Base-by-base conservation (phyloP, 37 sponge, comb jelly and placozoan genomes). In the Agelas oroides region DNA sequence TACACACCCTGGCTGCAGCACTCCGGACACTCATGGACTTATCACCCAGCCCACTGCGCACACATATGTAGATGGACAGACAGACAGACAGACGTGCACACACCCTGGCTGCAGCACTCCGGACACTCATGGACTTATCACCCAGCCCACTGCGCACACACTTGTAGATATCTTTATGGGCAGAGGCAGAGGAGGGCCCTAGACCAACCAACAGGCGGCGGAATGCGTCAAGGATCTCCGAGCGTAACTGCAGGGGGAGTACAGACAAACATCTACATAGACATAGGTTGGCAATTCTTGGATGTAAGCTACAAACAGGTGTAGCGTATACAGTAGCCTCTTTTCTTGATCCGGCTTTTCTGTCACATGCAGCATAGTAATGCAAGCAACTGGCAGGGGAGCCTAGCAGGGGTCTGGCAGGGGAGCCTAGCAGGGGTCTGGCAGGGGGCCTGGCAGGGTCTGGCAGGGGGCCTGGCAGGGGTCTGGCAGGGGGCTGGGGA, bases 101-200 rank as follows among this genome's bases (percentile, higher is more conserved):
- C 70, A 96, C 96, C 83, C 88, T 81, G 12, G 92, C 94, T 40
- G 96, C 94, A 24, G 92, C 83, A 67, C 88, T 86, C 30, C 94
- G 60, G 57, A 95, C 98, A 40, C 59, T 46, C 65, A 89, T 16
- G 0, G 89, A 77, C 61, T 88, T 89, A 65, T 99, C 99, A 11
- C 75, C 65, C 67, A 96, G 77, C 53, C 83, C 74, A 58, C 61
- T 87, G 55, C 83, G 71, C 19, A 95, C 56, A 39, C 84, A 60
- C 85, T 95, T 96, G 68, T 88, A 88, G 57, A 99, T 83, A 41
- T 99, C 99, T 63, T 95, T 97, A 83, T 96, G 94, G 18, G 82
- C 85, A 40, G 96, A 93, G 55, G 92, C 53, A 15, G 95, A 91
- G 18, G 96, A 92, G 5, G 81, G 65, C 21, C 96, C 96, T 53